phyloP scores from a whole-genome alignment of 1,140 invertebrate species.

The Brachionus asplanchnoidis region DNA sequence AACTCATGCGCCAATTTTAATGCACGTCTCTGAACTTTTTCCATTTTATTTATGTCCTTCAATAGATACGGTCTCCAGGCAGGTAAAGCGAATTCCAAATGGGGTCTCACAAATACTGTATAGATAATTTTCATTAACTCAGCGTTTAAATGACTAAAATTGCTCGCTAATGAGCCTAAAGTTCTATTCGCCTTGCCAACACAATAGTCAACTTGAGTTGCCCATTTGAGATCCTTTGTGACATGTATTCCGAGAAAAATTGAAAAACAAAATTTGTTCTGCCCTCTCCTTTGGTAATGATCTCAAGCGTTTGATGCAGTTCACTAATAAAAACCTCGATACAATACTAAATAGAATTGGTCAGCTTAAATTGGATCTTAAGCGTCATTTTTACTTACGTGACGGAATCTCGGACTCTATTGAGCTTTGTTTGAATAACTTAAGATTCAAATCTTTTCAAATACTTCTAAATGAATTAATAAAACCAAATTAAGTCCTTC shows the following conservation, averaged over 20 bases:
- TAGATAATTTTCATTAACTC: not conserved
- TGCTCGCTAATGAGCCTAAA: not conserved
- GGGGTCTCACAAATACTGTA: not conserved
- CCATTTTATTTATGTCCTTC: not conserved
- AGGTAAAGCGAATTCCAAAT: not conserved
- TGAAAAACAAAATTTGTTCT: too few species aligned
- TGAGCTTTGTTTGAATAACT: too few species aligned
- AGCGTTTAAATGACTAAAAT: not conserved
- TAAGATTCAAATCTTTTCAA: too few species aligned
- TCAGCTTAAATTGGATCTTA: too few species aligned
- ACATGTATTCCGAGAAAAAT: slow-evolving; percentile 41
- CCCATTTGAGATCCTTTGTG: slow-evolving; percentile 39
- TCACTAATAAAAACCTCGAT: too few species aligned
- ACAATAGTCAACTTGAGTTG: slow-evolving; percentile 30
- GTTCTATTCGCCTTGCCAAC: not conserved
- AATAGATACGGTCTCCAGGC: not conserved
- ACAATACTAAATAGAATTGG: too few species aligned
- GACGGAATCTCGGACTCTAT: too few species aligned
- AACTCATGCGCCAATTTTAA: not conserved
- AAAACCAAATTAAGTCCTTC: too few species aligned
- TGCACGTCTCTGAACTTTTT: not conserved
- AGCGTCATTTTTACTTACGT: too few species aligned
- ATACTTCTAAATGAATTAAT: too few species aligned
- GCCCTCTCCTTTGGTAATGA: too few species aligned
- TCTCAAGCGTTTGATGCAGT: too few species aligned